Conservation (phyloP, 2,888 invertebrate species). For the Melanophora roralis region DNA sequence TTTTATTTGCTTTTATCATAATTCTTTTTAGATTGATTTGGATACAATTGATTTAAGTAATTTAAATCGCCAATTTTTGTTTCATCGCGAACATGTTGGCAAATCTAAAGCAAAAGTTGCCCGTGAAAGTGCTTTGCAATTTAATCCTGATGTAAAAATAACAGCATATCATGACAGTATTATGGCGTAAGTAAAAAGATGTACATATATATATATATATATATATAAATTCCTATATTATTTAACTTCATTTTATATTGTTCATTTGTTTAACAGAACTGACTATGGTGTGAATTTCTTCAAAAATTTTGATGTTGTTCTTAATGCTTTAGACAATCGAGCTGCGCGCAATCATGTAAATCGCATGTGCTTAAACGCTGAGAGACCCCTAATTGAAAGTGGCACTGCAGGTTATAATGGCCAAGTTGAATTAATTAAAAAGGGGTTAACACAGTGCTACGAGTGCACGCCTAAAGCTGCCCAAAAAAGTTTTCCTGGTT, state of each 20-base stretch:
- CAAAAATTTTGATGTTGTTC: constrained; percentile 91
- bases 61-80: constrained; percentile 98
- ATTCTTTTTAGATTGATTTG: constrained; percentile 92
- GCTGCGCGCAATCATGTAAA: constrained; percentile 99
- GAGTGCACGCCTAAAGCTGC: constrained; percentile 95
- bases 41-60: constrained; percentile 99
- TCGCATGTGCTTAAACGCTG: constrained; percentile 97
- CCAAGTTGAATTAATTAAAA: constrained; percentile 93
- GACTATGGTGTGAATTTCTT: constrained; percentile 95
- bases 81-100: constrained; percentile 98
- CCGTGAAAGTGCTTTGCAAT: constrained; percentile 89
- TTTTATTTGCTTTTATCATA: neutral
- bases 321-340: constrained; percentile 98
- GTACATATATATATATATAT: neutral
- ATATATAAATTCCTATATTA: no score
- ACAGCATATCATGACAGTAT: constrained; percentile 95
- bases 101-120: constrained; percentile 97
- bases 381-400: constrained; percentile 96
- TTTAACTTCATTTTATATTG: no score
- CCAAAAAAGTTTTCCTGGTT: constrained; percentile 96
- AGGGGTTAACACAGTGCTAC: constrained; percentile 95
- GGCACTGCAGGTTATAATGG: constrained; percentile 98
- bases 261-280: no score
- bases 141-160: constrained; percentile 93
- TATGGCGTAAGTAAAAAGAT: constrained; percentile 83